Base-by-base conservation (phyloP, 2,113 vertebrate genomes). In the Callipepla squamata region DNA sequence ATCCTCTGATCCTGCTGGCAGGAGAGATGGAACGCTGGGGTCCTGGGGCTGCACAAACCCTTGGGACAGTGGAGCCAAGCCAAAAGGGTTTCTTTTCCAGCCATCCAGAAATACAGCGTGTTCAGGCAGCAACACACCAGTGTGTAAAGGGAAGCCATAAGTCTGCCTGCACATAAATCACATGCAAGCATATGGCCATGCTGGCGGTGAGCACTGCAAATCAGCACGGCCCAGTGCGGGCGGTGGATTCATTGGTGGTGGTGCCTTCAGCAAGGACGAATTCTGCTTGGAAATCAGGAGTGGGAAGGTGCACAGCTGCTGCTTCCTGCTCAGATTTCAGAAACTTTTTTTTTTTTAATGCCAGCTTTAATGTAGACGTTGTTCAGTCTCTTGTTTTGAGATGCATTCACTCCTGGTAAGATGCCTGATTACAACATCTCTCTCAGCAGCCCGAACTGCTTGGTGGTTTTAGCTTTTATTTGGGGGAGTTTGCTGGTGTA, bases 151-250 rank as follows among this genome's bases (percentile, higher is more conserved):
- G 65, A 78, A 74, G 17, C 10, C 0, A 0, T 17, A 26, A 15
- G 21, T 22, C 23, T 22, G 18, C 21, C 65, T 1, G 4, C 30
- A 32, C 23, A 2, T 38, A 8, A 38, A 40, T 62, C 42, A 23
- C 8, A 6, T 0, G 1, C 36, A 21, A n/a, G 32, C 0, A 1
- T 21, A 3, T 7, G 59, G 42, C 61, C 3, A 6, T 13, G 23
- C 36, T 58, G 11, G 42, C 34, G 2, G 0, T 2, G 40, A 11
- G 4, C 1, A 2, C 61, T 36, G 65, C 75, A 28, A 28, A 5
- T 50, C 3, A 0, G 3, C 26, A 1, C 7, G 19, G 16, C 48
- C 30, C n/a, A 12, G 0, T 1, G 0, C 0, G 1, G 48, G 28
- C 9, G 7, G 5, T 5, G n/a, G 32, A 30, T 58, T n/a, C 4